These are phyloP conservation scores for Idris sp. DNA, from an alignment of 1,140 invertebrate genomes.

Conservation along the genomic window DNA sequence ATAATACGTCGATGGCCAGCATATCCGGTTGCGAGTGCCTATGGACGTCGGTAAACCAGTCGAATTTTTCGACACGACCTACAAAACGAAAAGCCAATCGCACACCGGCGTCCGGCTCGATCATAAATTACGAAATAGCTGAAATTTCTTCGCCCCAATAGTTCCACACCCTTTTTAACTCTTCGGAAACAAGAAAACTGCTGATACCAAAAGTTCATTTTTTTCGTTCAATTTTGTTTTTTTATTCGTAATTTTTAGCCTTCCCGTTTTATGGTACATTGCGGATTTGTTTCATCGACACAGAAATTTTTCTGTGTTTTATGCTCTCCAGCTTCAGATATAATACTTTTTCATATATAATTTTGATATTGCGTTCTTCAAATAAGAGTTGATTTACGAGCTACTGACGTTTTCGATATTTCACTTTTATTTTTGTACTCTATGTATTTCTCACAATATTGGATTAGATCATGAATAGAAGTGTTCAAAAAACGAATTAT, in stretches of 20 bases:
- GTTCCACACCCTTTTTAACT: slow-evolving; percentile 50
- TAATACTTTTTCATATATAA: slow-evolving; percentile 35
- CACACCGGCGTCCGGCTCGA: slow-evolving; percentile 28
- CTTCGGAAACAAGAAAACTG: slow-evolving; percentile 55
- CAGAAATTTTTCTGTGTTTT: slow-evolving; percentile 31
- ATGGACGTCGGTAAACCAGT: slow-evolving; percentile 48
- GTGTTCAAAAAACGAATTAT: no score
- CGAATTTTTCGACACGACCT: slow-evolving; percentile 54
- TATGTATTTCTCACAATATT: no score
- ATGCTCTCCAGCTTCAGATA: slow-evolving; percentile 9
- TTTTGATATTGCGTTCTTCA: slow-evolving; percentile 30
- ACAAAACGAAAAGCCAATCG: slow-evolving; percentile 60
- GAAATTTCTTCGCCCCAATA: slow-evolving; percentile 61
- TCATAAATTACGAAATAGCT: slow-evolving; percentile 66
- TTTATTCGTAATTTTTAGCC: slow-evolving; percentile 38
- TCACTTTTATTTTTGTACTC: slow-evolving; percentile 15
- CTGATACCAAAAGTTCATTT: slow-evolving; percentile 52
- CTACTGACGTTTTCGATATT: slow-evolving; percentile 21
- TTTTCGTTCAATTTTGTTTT: slow-evolving; percentile 45
- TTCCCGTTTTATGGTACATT: slow-evolving; percentile 24
- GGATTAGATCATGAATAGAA: no score
- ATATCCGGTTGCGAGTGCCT: slow-evolving; percentile 47
- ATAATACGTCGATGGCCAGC: slow-evolving; percentile 41
- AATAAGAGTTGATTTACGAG: slow-evolving; percentile 30
- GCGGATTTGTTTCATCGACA: slow-evolving; percentile 21